Evolutionary conservation across 2,888 invertebrate species (phyloP).

Genomic region (Megamerina dolium): DNA sequence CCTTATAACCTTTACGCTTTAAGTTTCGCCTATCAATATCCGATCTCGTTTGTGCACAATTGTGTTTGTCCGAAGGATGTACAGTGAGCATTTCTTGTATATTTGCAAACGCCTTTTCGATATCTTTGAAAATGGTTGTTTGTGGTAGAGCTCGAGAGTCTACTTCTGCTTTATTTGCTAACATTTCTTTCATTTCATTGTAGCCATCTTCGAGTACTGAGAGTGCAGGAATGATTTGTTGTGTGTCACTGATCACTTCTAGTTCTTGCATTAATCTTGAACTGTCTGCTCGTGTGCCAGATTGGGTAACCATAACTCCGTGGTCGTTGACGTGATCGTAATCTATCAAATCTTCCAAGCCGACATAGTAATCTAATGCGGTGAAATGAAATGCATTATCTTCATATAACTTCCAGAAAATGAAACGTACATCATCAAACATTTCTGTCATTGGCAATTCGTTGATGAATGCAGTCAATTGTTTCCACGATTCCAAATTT

Average conservation of each 20-base stretch:
- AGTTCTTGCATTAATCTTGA: too few species aligned
- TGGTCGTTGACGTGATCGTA: slow-evolving; percentile 31
- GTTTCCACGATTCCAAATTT: slow-evolving; percentile 28
- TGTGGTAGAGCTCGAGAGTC: slow-evolving; percentile 22
- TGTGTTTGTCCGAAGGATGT: background rate
- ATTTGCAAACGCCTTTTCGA: slow-evolving; percentile 21
- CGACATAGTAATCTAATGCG: slow-evolving; percentile 31
- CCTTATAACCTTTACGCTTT: slow-evolving; percentile 13
- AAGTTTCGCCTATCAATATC: slow-evolving; percentile 4
- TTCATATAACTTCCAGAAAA: slow-evolving; percentile 31
- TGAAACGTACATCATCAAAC: slow-evolving; percentile 25
- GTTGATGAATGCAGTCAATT: slow-evolving; percentile 25
- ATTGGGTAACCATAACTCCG: too few species aligned
- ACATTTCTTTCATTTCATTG: slow-evolving; percentile 32
- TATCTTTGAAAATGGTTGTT: slow-evolving; percentile 29
- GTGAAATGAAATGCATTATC: slow-evolving; percentile 33
- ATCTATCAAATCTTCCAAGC: slow-evolving; percentile 33
- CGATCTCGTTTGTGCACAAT: background rate
- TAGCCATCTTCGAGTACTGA: slow-evolving; percentile 33
- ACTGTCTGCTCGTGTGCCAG: slow-evolving; percentile 9
- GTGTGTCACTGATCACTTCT: slow-evolving; percentile 17
- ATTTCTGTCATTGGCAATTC: slow-evolving; percentile 9
- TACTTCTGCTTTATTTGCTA: slow-evolving; percentile 14
- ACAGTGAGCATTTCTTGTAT: slow-evolving; percentile 24
- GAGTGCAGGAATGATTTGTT: slow-evolving; percentile 21